Conservation (phyloP, 2,113 vertebrate species). For the Australoheros scitulus region DNA sequence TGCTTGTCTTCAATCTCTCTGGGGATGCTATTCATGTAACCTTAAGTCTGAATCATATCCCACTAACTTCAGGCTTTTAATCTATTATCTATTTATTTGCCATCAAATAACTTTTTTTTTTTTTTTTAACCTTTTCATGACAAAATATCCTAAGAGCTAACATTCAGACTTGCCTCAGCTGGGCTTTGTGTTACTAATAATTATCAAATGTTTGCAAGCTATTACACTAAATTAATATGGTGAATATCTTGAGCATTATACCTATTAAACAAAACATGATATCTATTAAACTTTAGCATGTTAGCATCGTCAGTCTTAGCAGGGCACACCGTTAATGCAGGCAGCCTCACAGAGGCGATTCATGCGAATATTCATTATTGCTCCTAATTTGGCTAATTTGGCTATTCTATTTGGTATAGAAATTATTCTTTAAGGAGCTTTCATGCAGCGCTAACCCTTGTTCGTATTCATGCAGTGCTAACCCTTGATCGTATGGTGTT, state of each 20-base stretch:
- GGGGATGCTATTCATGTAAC: not conserved
- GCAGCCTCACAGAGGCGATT: not conserved
- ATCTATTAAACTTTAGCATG: not conserved
- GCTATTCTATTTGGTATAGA: not conserved
- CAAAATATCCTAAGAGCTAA: not conserved
- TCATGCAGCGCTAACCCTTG: not conserved
- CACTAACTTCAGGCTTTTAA: not conserved
- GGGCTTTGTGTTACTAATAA: not conserved
- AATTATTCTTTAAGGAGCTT: fast-evolving
- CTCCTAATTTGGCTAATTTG: fast-evolving
- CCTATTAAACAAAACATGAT: not conserved
- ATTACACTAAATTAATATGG: not conserved
- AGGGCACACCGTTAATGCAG: not conserved
- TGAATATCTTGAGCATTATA: not conserved
- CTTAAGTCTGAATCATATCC: not conserved
- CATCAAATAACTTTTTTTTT: not conserved
- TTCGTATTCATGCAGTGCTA: not conserved
- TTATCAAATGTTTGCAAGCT: not conserved
- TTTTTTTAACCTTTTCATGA: not conserved
- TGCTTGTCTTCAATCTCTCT: not conserved
- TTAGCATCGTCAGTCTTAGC: not conserved
- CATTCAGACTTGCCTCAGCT: not conserved
- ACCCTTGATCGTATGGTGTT: not conserved
- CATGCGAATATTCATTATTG: not conserved
- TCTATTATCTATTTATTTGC: not conserved